phyloP scores from a whole-genome alignment of 2,113 vertebrate species.

The Coryphaenoides rupestris region DNA sequence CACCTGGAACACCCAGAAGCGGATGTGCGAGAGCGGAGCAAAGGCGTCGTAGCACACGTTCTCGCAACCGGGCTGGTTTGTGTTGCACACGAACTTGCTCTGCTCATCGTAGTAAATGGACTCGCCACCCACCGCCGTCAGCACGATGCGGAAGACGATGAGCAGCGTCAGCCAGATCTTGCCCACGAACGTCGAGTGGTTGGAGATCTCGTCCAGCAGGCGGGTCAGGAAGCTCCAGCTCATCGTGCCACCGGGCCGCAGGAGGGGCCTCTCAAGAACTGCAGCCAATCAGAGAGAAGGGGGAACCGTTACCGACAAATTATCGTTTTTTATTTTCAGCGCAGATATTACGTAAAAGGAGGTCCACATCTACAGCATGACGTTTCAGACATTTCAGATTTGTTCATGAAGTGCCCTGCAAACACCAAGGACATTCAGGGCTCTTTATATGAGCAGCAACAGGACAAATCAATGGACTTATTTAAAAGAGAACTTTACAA shows the following conservation, averaged over 20 bases:
- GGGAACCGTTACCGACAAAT: background rate
- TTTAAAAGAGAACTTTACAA: no score
- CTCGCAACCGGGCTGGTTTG: constrained; percentile 86
- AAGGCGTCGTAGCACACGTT: constrained; percentile 90
- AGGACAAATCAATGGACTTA: no score
- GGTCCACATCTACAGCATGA: no score
- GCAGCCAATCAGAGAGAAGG: background rate
- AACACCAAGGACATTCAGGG: no score
- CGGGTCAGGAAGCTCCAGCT: constrained; percentile 92
- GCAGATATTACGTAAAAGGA: no score
- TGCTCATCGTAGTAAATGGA: constrained; percentile 93
- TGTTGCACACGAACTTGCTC: constrained; percentile 91
- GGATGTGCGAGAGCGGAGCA: constrained; percentile 84
- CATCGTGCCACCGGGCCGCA: constrained; percentile 70
- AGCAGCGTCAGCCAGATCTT: constrained; percentile 84
- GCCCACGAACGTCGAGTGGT: constrained; percentile 90
- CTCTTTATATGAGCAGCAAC: no score
- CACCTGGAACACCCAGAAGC: constrained; percentile 92
- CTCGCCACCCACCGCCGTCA: constrained; percentile 86
- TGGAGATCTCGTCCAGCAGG: constrained; percentile 90
- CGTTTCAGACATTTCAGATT: no score
- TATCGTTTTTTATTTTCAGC: background rate
- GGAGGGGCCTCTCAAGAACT: constrained; percentile 48
- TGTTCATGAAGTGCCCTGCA: no score
- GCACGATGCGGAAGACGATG: constrained; percentile 73